Conservation (phyloP, 2,113 vertebrate genomes). For the Atractosteus spatula region DNA sequence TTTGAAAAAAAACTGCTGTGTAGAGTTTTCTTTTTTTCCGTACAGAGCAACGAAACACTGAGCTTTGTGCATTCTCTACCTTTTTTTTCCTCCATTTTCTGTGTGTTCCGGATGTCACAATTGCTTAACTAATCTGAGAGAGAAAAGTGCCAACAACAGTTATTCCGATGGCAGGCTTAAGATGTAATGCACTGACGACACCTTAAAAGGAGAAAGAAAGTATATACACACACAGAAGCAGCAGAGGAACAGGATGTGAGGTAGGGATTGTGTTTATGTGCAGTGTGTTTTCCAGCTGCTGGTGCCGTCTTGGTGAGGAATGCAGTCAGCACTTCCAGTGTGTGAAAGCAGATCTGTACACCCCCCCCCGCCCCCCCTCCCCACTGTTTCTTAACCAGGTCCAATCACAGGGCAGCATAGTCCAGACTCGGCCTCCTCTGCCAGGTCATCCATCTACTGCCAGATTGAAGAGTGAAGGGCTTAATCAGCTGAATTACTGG, state of each 20-base stretch:
- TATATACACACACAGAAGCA: not conserved
- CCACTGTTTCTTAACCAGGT: constrained; percentile 37
- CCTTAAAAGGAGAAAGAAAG: not conserved
- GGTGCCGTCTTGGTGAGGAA: constrained; percentile 28
- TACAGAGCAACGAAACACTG: not conserved
- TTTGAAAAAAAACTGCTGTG: no score
- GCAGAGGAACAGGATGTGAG: not conserved
- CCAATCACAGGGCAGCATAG: not conserved
- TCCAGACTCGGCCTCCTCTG: constrained; percentile 26
- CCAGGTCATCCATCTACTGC: constrained; percentile 52
- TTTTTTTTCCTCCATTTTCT: not conserved
- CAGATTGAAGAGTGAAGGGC: constrained; percentile 57
- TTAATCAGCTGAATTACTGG: constrained; percentile 65
- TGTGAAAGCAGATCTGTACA: not conserved
- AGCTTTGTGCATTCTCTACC: no score
- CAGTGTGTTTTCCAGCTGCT: constrained; percentile 16
- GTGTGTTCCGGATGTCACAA: not conserved
- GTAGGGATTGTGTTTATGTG: not conserved
- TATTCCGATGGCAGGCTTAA: no score
- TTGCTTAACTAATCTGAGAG: not conserved
- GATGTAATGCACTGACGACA: no score
- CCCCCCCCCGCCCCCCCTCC: constrained; percentile 1
- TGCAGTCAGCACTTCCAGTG: constrained; percentile 25
- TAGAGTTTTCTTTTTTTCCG: not conserved
- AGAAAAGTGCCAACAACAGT: no score